Conservation (phyloP, 2,888 invertebrate genomes). For the Perizoma affinitatum region DNA sequence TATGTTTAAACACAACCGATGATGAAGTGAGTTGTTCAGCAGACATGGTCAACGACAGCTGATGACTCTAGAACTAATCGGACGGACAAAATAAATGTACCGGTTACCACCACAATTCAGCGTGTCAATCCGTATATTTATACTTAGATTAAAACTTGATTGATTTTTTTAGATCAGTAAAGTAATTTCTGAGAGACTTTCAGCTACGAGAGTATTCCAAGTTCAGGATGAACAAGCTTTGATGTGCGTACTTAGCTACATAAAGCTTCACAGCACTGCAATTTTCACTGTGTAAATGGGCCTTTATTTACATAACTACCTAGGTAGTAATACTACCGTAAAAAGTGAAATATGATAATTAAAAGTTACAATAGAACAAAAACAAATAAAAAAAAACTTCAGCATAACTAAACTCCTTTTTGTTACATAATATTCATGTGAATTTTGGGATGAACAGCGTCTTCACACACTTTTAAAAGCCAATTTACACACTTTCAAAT, state of each 20-base stretch:
- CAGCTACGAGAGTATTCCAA: too few relatives aligned
- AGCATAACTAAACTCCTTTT: slow-evolving; percentile 33
- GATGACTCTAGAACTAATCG: slow-evolving; percentile 70
- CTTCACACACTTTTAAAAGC: slow-evolving; percentile 33
- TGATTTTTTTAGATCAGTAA: too few relatives aligned
- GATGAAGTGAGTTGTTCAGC: neutral
- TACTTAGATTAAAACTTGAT: neutral
- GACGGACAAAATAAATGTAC: slow-evolving; percentile 49
- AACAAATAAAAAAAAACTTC: neutral
- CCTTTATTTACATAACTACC: too few relatives aligned
- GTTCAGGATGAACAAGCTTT: too few relatives aligned
- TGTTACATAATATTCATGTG: slow-evolving; percentile 11
- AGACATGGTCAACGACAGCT: slow-evolving; percentile 39
- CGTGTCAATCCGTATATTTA: neutral
- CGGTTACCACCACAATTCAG: slow-evolving; percentile 23
- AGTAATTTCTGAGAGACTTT: too few relatives aligned
- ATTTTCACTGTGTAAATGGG: too few relatives aligned
- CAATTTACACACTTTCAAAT: too few relatives aligned
- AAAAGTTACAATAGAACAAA: neutral
- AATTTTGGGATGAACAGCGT: slow-evolving; percentile 11
- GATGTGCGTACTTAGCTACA: too few relatives aligned
- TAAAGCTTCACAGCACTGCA: too few relatives aligned
- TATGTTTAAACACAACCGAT: too few relatives aligned
- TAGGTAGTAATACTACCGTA: too few relatives aligned
- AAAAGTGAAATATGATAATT: neutral